Evolutionary conservation across 2,113 vertebrate species (phyloP).

Genomic region (Cebidichthys violaceus): DNA sequence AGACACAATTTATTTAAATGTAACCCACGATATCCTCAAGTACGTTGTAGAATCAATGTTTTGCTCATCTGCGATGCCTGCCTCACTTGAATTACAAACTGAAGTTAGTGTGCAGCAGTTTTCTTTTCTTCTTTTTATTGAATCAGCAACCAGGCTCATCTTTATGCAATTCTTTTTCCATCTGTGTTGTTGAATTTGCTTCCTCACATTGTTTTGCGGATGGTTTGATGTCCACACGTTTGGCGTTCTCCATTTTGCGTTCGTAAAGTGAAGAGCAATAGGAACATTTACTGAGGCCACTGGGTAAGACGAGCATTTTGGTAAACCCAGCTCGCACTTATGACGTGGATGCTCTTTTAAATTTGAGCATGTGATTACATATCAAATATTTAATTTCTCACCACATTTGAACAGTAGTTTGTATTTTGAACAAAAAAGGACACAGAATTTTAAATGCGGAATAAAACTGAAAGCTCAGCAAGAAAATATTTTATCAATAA

Average conservation of each 20-base stretch:
- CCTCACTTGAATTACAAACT: not conserved
- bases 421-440: not conserved
- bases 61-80: not conserved
- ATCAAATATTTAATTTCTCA: not conserved
- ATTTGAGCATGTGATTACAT: not conserved
- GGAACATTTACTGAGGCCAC: not conserved
- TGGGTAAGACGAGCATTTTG: not conserved
- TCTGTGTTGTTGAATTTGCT: not conserved
- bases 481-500: not conserved
- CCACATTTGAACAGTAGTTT: not conserved
- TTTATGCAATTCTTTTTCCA: not conserved
- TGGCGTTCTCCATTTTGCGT: not conserved
- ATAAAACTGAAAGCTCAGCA: not conserved
- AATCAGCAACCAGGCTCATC: too few species aligned
- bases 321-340: not conserved
- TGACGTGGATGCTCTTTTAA: not conserved
- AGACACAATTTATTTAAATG: not conserved
- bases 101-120: not conserved
- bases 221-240: not conserved
- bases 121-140: not conserved
- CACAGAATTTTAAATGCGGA: not conserved
- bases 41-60: not conserved
- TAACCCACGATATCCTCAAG: not conserved
- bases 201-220: not conserved
- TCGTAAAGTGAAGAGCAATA: not conserved